Conservation (phyloP, 2,797 vertebrate genomes). For the Eulemur coronatus region DNA sequence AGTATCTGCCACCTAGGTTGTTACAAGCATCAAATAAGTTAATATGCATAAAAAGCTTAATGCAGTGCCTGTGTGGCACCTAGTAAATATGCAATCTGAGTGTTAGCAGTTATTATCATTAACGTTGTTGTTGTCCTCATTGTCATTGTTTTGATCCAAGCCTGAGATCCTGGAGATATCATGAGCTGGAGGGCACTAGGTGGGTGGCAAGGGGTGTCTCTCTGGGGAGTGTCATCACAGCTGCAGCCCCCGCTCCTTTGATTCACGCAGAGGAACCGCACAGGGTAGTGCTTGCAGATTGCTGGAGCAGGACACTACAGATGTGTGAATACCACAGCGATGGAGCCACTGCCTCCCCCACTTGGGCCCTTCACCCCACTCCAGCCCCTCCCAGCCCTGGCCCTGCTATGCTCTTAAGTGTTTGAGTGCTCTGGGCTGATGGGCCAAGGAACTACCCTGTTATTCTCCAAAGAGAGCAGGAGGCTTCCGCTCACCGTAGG, state of each 20-base stretch:
- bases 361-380: neutral
- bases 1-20: neutral
- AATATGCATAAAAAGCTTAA: neutral
- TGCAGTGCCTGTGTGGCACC: neutral
- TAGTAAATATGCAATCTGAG: neutral
- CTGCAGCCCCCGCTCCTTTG: constrained; percentile 74
- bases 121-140: neutral
- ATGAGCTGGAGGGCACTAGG: neutral
- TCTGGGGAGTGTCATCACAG: constrained; percentile 74
- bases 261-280: constrained; percentile 74
- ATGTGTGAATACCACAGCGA: constrained; percentile 19
- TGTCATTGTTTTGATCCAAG: neutral
- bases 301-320: constrained; percentile 63
- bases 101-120: neutral
- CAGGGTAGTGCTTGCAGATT: constrained; percentile 69
- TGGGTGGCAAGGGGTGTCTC: constrained; percentile 45
- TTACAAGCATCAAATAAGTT: neutral
- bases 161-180: neutral
- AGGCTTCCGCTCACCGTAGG: neutral
- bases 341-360: constrained; percentile 44
- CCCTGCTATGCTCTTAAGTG: neutral
- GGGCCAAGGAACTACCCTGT: neutral
- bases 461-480: neutral
- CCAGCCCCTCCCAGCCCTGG: neutral
- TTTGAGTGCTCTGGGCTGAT: neutral